Evolutionary conservation across 2,888 invertebrate species (phyloP).

Genomic region (Temnothorax rugatulus): DNA sequence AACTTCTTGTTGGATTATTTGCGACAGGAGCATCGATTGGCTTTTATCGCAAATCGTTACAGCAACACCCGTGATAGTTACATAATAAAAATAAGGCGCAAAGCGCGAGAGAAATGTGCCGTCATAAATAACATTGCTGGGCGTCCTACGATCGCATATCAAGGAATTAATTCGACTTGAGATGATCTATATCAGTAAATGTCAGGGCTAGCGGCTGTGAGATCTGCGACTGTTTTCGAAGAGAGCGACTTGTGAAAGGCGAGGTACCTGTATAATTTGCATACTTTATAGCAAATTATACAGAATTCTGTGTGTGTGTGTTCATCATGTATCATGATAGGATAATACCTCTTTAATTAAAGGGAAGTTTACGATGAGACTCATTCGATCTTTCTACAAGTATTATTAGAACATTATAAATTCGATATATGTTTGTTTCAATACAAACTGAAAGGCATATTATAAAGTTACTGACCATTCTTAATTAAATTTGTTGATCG

Average conservation of each 20-base stretch:
- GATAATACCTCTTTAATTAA: constrained; percentile 51
- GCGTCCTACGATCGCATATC: constrained; percentile 20
- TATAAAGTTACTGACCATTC: not conserved
- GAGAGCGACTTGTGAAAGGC: constrained; percentile 76
- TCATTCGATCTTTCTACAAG: not conserved
- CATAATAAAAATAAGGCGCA: constrained; percentile 11
- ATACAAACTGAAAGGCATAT: not conserved
- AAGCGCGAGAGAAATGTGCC: not conserved
- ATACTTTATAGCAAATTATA: constrained; percentile 66
- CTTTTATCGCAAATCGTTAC: not conserved
- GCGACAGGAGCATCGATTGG: not conserved
- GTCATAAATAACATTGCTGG: not conserved
- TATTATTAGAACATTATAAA: not conserved
- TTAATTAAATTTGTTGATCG: not conserved
- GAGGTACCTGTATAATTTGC: constrained; percentile 63
- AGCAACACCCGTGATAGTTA: not conserved
- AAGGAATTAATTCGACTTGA: constrained; percentile 57
- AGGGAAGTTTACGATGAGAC: constrained; percentile 24
- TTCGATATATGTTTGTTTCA: not conserved
- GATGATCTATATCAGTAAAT: constrained; percentile 70
- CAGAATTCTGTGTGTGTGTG: constrained; percentile 18
- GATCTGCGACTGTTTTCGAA: constrained; percentile 59
- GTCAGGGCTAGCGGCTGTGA: constrained; percentile 69
- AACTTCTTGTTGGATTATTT: constrained; percentile 1
- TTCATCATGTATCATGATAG: constrained; percentile 3